phyloP scores from a whole-genome alignment of 2,797 vertebrate species.

The Oryzias sinensis region DNA sequence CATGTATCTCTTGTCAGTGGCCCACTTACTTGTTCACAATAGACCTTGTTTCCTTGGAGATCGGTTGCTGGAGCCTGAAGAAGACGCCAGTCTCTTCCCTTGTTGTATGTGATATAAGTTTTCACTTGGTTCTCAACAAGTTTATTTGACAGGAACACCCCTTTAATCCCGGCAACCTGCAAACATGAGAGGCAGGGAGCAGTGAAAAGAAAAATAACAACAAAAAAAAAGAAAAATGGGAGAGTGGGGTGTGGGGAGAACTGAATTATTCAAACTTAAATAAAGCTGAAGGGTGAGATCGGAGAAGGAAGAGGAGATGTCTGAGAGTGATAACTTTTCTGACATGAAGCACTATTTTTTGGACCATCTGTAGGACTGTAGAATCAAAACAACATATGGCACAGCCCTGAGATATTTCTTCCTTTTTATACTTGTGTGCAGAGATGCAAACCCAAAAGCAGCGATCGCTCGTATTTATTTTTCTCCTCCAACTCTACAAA shows the following conservation, averaged over 20 bases:
- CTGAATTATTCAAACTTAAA: constrained; percentile 71
- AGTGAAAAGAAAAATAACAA: constrained; percentile 31
- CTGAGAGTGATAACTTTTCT: constrained; percentile 63
- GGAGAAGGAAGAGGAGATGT: constrained; percentile 50
- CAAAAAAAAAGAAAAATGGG: constrained; percentile 9
- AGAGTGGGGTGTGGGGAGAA: constrained; percentile 27
- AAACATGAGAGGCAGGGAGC: constrained; percentile 65
- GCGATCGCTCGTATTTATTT: constrained; percentile 21
- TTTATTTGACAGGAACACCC: constrained; percentile 99
- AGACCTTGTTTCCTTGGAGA: constrained; percentile 86
- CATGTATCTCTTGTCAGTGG: constrained; percentile 38
- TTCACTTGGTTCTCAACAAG: constrained; percentile 95
- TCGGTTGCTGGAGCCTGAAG: constrained; percentile 87
- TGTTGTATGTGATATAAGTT: constrained; percentile 98
- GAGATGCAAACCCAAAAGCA: constrained; percentile 32
- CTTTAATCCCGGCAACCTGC: constrained; percentile 98
- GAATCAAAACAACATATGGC: constrained; percentile 75
- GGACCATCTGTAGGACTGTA: constrained; percentile 70
- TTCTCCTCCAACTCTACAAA: constrained; percentile 23
- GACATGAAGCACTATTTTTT: constrained; percentile 76
- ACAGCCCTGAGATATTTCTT: constrained; percentile 63
- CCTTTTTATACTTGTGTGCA: constrained; percentile 53
- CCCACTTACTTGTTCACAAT: constrained; percentile 88
- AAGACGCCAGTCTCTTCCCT: constrained; percentile 94
- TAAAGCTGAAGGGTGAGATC: constrained; percentile 66